Base-by-base conservation (phyloP, 2,797 vertebrate species). In the Chelon labrosus region DNA sequence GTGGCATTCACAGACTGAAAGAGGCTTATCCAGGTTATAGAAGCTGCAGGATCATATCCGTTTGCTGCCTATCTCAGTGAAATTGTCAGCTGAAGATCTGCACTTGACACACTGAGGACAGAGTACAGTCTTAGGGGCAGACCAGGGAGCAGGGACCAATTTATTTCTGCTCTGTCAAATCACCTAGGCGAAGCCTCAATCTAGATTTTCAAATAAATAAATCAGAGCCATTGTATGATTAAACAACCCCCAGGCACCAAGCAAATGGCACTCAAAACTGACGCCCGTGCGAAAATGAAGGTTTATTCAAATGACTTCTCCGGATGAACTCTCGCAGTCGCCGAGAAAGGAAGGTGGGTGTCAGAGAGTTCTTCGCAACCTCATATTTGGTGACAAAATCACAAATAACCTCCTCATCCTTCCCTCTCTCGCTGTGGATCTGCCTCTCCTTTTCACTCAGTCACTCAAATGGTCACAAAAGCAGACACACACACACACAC, bases 331-430 rank as follows among this genome's bases (percentile, higher is more conserved):
- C 77, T 64, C 54, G 55, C 64, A 77, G 70, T 60, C 57, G 55
- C 31, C 35, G 66, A 53, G 69, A 80, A 70, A 57, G 35, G 44
- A 80, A 76, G 59, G 84, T 84, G 65, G 75, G 82, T 49, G 74
- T 83, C 41, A n/a, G 64, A 80, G 80, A 75, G 79, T 83, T 80
- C 70, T 79, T 65, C 10, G 38, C 78, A 73, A 83, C 70, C 75
- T 85, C 77, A 70, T 60, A 84, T 91, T 92, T 82, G 77, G 76
- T 80, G 78, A 86, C 77, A 87, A 83, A 85, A 82, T 85, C 79
- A 65, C 76, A 81, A 87, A 88, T 84, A 85, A 61, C 63, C 82
- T 79, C 70, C 58, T 70, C 25, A 63, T 72, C 46, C 54, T 38
- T 68, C 35, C 31, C 54, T 78, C 41, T 25, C 22, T 61, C 61